These are phyloP conservation scores for Aphidius ervi DNA, from an alignment of 1,140 invertebrate genomes.

Conservation along the genomic window DNA sequence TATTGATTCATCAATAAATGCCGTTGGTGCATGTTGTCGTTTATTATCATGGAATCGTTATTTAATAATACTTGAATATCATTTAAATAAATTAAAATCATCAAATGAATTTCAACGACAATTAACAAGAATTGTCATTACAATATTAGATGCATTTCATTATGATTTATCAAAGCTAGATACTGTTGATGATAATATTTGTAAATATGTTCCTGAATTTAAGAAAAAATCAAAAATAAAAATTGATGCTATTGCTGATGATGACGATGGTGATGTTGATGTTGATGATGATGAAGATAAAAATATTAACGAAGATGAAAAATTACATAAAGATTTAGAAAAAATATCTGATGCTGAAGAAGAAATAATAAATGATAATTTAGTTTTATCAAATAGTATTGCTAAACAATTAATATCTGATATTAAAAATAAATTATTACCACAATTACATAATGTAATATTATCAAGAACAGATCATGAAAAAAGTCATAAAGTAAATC, in stretches of 20 bases:
- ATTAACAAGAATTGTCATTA: conserved; percentile 73
- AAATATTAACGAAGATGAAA: conserved; percentile 30
- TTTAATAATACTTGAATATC: conserved; percentile 72
- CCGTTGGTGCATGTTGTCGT: conserved; percentile 69
- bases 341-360: conserved; percentile 35
- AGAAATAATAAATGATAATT: conserved; percentile 32
- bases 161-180: conserved; percentile 73
- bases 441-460: conserved; percentile 65
- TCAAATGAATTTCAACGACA: conserved; percentile 77
- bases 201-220: conserved; percentile 1
- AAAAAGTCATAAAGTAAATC: conserved; percentile 76
- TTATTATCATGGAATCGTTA: conserved; percentile 85
- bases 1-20: conserved; percentile 78
- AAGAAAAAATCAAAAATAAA: conserved; percentile 28
- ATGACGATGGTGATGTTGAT: conserved; percentile 32
- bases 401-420: conserved; percentile 67
- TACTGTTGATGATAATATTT: conserved; percentile 4
- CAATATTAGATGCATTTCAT: conserved; percentile 87
- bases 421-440: conserved; percentile 58
- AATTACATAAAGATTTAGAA: conserved; percentile 36
- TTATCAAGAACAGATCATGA: conserved; percentile 71
- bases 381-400: conserved; percentile 62
- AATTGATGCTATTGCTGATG: conserved; percentile 31
- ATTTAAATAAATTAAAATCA: conserved; percentile 69
- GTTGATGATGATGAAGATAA: conserved; percentile 15